Conservation (phyloP, 2,113 vertebrate species). For the Otolemur garnettii region DNA sequence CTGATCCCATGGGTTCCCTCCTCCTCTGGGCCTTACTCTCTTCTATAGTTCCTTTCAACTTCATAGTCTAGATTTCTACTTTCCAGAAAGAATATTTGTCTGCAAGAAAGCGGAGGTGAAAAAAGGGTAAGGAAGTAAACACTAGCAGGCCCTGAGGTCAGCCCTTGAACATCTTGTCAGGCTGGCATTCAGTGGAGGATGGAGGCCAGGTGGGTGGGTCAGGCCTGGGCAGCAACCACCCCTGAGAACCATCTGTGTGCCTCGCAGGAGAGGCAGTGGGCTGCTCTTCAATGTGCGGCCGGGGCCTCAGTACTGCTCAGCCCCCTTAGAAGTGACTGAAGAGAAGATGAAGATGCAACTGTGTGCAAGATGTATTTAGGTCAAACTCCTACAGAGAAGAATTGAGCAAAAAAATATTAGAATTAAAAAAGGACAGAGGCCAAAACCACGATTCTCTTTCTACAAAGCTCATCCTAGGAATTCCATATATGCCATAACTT, state of each 20-base stretch:
- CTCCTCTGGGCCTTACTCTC: not conserved
- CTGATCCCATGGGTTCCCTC: not conserved
- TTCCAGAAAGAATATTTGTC: not conserved
- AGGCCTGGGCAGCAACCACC: not conserved
- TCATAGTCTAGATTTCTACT: not conserved
- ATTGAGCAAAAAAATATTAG: not conserved
- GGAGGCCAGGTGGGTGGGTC: not conserved
- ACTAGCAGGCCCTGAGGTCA: not conserved
- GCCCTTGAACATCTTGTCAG: not conserved
- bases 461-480: not conserved
- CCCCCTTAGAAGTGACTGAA: not conserved
- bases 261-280: not conserved
- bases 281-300: no score
- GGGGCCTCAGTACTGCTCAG: not conserved
- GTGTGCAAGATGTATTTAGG: not conserved
- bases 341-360: not conserved
- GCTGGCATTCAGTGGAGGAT: not conserved
- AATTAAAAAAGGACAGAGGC: not conserved
- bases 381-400: not conserved
- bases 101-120: not conserved
- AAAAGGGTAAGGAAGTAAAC: not conserved
- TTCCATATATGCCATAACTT: not conserved
- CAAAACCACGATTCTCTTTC: not conserved
- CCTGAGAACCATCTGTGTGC: not conserved
- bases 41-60: not conserved